Base-by-base conservation (phyloP, 2,888 invertebrate species). In the Callosobruchus maculatus region DNA sequence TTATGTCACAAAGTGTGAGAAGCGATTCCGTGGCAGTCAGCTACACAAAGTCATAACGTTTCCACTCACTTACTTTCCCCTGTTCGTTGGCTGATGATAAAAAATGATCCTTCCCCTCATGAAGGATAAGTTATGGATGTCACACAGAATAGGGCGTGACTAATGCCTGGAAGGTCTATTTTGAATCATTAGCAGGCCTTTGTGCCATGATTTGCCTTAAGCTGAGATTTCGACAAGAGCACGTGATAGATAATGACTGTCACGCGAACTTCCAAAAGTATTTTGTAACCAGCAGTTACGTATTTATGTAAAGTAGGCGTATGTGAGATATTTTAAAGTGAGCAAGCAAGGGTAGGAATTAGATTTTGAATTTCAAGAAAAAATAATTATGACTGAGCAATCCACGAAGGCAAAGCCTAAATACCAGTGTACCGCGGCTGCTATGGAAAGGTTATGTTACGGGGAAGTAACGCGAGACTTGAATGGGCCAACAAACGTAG, bases 161-260 rank as follows among this genome's bases (percentile, higher is more conserved):
- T 79, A 80, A 81, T 76, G 78, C 79, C 79, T 81, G 78, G 77
- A 81, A 81, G 78, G 77, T 79, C 78, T 78, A 80, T 79, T 80
- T 81, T 79, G 77, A 76, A 79, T 81, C 81, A 78, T 80, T 80
- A 80, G 75, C 78, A 76, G 70, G 73, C 77, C 77, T 77, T 79
- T 79, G 77, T 79, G 75, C 26, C 75, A 73, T 73, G 78, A 78
- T 77, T 78, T 74, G 74, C 77, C 78, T 77, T 77, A 77, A 78
- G 78, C 78, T 75, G 74, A 72, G 70, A 73, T 77, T 76, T 73
- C 73, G 78, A 76, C 76, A 73, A 72, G 72, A 74, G 76, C 78
- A 75, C 77, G 78, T 78, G 77, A 78, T 79, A 75, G 77, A 75
- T 76, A 77, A 77, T 77, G 49, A 49, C 49, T 13, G 49, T 18